phyloP scores from a whole-genome alignment of 2,888 invertebrate genomes.

The Cosmopolites sordidus region DNA sequence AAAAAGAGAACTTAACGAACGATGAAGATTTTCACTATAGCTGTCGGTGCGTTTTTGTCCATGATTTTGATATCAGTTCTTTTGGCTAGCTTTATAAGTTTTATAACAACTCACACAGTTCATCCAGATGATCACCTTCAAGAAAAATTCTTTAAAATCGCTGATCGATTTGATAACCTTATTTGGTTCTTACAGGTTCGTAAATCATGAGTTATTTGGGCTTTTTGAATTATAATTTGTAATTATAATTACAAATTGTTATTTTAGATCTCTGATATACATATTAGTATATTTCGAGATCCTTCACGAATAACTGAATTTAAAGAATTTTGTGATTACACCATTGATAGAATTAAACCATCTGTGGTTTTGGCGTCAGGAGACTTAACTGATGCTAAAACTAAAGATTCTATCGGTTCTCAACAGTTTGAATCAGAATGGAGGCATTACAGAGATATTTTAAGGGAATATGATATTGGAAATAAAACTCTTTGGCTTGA shows the following conservation, averaged over 20 bases:
- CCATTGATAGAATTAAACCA: constrained; percentile 70
- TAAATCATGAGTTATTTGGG: too few species aligned
- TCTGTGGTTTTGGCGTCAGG: constrained; percentile 77
- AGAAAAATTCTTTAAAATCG: constrained; percentile 50
- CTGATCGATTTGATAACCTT: constrained; percentile 56
- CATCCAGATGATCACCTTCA: constrained; percentile 31
- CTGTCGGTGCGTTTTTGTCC: constrained; percentile 57
- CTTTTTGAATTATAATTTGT: constrained; percentile 1
- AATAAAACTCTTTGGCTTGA: constrained; percentile 79
- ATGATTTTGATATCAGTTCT: constrained; percentile 62
- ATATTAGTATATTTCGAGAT: constrained; percentile 81
- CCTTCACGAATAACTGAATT: constrained; percentile 70
- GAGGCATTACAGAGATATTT: constrained; percentile 68
- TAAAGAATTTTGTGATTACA: constrained; percentile 71
- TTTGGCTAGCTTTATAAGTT: constrained; percentile 64
- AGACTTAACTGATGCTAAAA: constrained; percentile 86
- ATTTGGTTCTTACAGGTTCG: constrained; percentile 76
- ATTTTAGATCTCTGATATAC: constrained; percentile 80
- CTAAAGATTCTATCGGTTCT: constrained; percentile 72
- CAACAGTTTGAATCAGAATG: constrained; percentile 79
- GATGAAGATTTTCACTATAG: constrained; percentile 64
- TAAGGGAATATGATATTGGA: constrained; percentile 62
- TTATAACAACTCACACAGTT: constrained; percentile 57
- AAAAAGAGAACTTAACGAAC: constrained; percentile 11
- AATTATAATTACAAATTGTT: background rate